Percentiles rank a stretch among this genome's conserved stretches.
Evolutionary conservation across 1,140 invertebrate species (phyloP).

Genomic region (Calliopsis andreniformis): DNA sequence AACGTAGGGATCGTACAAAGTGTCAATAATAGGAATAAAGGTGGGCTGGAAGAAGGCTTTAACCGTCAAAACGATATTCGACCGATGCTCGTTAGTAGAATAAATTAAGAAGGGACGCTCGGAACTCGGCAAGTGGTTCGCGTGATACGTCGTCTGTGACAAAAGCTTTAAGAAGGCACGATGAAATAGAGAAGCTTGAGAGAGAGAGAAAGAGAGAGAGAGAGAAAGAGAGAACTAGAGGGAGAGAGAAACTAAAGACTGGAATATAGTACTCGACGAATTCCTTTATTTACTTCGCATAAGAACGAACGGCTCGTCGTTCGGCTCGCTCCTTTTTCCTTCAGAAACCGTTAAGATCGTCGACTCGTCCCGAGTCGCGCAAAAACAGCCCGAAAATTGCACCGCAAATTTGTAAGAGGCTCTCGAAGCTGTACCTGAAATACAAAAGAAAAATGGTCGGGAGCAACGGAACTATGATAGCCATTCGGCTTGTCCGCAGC

Average conservation of each 20-base stretch:
- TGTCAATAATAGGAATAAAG: slow-evolving; percentile 3
- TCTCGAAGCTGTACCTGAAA: slow-evolving; percentile 75
- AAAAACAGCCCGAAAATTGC: slow-evolving; percentile 71
- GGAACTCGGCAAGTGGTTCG: not conserved
- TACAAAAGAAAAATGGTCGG: slow-evolving; percentile 86
- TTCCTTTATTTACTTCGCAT: slow-evolving; percentile 28
- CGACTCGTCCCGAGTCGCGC: slow-evolving; percentile 61
- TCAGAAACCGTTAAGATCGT: slow-evolving; percentile 52
- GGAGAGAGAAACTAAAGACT: slow-evolving; percentile 51
- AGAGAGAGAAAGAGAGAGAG: not conserved
- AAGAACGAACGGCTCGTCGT: not conserved
- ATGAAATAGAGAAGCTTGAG: not conserved
- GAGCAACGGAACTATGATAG: slow-evolving; percentile 90
- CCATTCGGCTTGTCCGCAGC: slow-evolving; percentile 93
- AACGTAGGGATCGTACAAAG: slow-evolving; percentile 4
- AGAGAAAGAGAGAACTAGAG: slow-evolving; percentile 10
- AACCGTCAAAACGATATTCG: not conserved
- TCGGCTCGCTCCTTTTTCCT: slow-evolving; percentile 27
- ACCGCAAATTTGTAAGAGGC: slow-evolving; percentile 67
- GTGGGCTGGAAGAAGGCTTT: slow-evolving; percentile 4
- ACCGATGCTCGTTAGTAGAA: not conserved
- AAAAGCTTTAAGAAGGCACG: not conserved
- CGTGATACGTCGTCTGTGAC: not conserved
- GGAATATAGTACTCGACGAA: slow-evolving; percentile 12
- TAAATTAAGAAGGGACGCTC: not conserved